Evolutionary conservation across 2,797 vertebrate species (phyloP).

Genomic region (Cossypha caffra): DNA sequence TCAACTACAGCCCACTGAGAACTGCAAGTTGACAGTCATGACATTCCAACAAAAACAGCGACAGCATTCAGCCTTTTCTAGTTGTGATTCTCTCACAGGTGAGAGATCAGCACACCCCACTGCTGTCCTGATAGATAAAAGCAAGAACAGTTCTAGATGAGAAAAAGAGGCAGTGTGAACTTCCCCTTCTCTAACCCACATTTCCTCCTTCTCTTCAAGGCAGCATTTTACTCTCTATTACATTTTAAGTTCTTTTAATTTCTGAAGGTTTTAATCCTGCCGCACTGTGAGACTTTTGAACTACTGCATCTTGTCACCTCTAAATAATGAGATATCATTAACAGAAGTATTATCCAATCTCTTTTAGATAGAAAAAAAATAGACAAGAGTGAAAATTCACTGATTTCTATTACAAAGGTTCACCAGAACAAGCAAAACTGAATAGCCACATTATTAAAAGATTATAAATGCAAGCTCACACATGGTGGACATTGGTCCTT

Average conservation of each 20-base stretch:
- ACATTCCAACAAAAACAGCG: neutral
- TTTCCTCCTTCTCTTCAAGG: neutral
- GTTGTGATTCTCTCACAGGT: neutral
- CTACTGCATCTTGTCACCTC: neutral
- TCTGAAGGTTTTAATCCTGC: neutral
- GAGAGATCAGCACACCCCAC: neutral
- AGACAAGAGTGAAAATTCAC: neutral
- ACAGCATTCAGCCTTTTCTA: neutral
- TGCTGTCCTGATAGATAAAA: neutral
- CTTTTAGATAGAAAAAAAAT: neutral
- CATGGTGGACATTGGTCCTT: neutral
- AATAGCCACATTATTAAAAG: slow-evolving; percentile 53
- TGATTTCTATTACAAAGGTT: neutral
- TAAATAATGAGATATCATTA: neutral
- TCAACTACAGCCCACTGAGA: neutral
- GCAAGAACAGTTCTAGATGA: neutral
- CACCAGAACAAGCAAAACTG: slow-evolving; percentile 18
- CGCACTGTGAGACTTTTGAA: neutral
- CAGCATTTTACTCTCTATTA: neutral
- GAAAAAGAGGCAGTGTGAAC: neutral
- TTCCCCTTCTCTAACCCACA: neutral
- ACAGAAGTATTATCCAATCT: neutral
- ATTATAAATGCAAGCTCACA: slow-evolving; percentile 41
- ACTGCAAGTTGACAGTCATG: neutral
- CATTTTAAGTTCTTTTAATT: neutral